Base-by-base conservation (phyloP, 1,140 invertebrate species). In the Drosophila chauvacae region DNA sequence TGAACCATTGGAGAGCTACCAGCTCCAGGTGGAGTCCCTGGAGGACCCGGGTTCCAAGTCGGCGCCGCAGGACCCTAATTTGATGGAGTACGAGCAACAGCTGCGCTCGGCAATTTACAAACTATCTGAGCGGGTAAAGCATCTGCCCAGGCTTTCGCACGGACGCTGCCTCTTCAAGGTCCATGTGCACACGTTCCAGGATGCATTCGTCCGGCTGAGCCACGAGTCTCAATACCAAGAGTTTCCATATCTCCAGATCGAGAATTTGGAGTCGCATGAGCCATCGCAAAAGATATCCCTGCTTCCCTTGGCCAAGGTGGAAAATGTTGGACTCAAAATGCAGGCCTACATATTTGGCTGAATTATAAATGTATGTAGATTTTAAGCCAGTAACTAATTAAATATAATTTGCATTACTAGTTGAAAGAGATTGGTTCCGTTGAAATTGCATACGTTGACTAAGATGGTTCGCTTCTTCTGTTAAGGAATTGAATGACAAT, bases 171-270 rank as follows among this genome's bases (percentile, higher is more conserved):
- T 74, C 16, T 92, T 92, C n/a, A 92, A 88, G 50, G 42, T 92
- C 13, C 65, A 81, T 9, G 56, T 92, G 3, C 78, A 92, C 50
- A 92, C 91, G 1, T 85, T 86, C 11, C 91, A 92, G 58, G 42
- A 79, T 4, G 63, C 66, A 13, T 92, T 91, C 57, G 45, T 81
- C 0, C 63, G 74, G 2, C 37, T 92, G 1, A 87, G 72, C 33
- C 81, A 92, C 13, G 78, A 82, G 14, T 26, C 82, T 16, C 69
- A 90, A n/a, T 84, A 87, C 30, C 91, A 92, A 53, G 87, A 92
- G n/a, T 92, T 92, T 51, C 91, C 91, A 4, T 92, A 91, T 91
- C 47, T 92, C 7, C 78, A 86, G 37, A 41, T 75, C 16, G 47
- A 42, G 7, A 58, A 16, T 16, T 9, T 18, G 2, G 18, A 48